Conservation (phyloP, 2,888 invertebrate species). For the Noctua janthe region DNA sequence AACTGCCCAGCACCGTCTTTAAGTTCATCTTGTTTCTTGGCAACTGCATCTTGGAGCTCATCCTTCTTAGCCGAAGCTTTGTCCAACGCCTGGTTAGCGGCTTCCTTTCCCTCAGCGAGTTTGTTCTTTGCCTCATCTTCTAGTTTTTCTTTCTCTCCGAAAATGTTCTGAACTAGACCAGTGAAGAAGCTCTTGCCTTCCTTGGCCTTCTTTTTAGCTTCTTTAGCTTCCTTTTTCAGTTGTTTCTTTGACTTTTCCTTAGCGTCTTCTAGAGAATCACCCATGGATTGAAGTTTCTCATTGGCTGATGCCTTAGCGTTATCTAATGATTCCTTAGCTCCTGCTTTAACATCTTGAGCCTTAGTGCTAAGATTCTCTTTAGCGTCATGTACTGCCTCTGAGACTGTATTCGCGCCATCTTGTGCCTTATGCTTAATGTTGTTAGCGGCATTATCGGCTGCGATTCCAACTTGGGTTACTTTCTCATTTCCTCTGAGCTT, state of each 20-base stretch:
- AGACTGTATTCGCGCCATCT: constrained; percentile 78
- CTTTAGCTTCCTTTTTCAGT: constrained; percentile 78
- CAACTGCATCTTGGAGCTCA: constrained; percentile 75
- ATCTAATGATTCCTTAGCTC: constrained; percentile 75
- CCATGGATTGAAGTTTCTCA: constrained; percentile 78
- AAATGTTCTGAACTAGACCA: constrained; percentile 86
- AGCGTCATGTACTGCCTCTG: constrained; percentile 74
- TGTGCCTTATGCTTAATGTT: constrained; percentile 79
- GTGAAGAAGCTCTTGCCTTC: constrained; percentile 87
- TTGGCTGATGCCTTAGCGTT: constrained; percentile 76
- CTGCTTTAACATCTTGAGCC: constrained; percentile 76
- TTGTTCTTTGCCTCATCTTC: constrained; percentile 85
- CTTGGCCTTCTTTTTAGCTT: constrained; percentile 85
- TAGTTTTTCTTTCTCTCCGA: constrained; percentile 87
- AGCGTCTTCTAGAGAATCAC: constrained; percentile 77
- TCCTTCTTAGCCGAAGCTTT: constrained; percentile 81
- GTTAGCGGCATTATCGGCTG: constrained; percentile 74
- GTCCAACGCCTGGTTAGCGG: constrained; percentile 79
- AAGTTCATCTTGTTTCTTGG: constrained; percentile 78
- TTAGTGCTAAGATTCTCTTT: constrained; percentile 77
- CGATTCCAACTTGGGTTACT: constrained; percentile 75
- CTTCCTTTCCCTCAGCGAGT: constrained; percentile 81
- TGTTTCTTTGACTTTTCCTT: constrained; percentile 81
- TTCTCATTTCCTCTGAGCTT: constrained; percentile 76
- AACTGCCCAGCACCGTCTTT: constrained; percentile 72